Evolutionary conservation across 2,888 invertebrate genomes (phyloP).

Genomic region (Dasypolia templi): DNA sequence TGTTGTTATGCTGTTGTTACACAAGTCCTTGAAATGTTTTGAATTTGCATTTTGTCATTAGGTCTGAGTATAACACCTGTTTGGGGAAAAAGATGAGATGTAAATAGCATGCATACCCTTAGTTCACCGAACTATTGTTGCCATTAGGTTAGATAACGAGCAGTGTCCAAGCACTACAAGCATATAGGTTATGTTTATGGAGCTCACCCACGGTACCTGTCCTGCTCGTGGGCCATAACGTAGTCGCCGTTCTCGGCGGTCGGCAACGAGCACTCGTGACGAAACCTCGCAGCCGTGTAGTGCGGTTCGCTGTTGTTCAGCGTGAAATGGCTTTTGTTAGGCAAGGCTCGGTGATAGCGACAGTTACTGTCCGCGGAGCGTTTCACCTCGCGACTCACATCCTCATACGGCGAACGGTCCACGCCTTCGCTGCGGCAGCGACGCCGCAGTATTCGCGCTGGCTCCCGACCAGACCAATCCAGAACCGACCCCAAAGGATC

Average conservation of each 20-base stretch:
- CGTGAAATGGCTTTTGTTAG: constrained; percentile 85
- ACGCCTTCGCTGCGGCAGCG: constrained; percentile 89
- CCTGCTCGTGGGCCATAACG: constrained; percentile 84
- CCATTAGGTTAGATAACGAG: constrained; percentile 45
- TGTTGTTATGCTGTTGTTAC: constrained; percentile 16
- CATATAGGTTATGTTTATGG: constrained; percentile 73
- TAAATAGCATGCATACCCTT: constrained; percentile 38
- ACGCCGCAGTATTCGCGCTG: constrained; percentile 86
- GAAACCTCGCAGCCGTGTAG: constrained; percentile 73
- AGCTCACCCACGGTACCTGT: constrained; percentile 80
- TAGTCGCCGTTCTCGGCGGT: constrained; percentile 86
- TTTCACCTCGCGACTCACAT: constrained; percentile 80
- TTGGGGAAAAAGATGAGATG: background rate
- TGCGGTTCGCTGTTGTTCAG: constrained; percentile 80
- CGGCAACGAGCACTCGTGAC: constrained; percentile 84
- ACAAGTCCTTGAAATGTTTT: constrained; percentile 13
- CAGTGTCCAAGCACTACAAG: constrained; percentile 48
- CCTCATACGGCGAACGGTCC: constrained; percentile 88
- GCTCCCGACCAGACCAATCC: constrained; percentile 83
- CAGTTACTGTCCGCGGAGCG: constrained; percentile 78
- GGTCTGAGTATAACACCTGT: background rate
- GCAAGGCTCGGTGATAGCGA: constrained; percentile 76
- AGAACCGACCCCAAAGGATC: constrained; percentile 85
- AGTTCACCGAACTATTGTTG: constrained; percentile 24
- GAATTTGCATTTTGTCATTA: background rate